These are phyloP conservation scores for Scortum barcoo DNA, from an alignment of 2,113 vertebrate genomes.

Conservation along the genomic window DNA sequence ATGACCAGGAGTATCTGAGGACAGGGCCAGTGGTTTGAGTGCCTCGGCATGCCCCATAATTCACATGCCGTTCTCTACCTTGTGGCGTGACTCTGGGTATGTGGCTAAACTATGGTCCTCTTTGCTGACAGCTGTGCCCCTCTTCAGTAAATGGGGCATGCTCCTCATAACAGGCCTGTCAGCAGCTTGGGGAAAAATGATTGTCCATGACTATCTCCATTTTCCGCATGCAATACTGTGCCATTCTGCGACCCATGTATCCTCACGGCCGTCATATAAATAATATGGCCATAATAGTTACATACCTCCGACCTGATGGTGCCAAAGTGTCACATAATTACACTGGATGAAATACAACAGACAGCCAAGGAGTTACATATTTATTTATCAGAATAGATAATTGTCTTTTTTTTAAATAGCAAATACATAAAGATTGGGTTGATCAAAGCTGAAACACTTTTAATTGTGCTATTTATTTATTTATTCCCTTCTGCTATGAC, in stretches of 20 bases:
- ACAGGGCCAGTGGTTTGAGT: slow-evolving; percentile 58
- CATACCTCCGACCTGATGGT: slow-evolving; percentile 48
- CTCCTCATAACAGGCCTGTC: slow-evolving; percentile 83
- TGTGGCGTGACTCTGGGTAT: slow-evolving; percentile 59
- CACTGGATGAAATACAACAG: slow-evolving; percentile 12
- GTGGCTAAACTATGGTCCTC: slow-evolving; percentile 53
- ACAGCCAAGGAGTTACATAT: slow-evolving; percentile 1
- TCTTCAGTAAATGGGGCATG: slow-evolving; percentile 79
- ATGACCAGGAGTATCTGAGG: slow-evolving; percentile 67
- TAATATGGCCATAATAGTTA: slow-evolving; percentile 53
- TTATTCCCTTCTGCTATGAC: background rate
- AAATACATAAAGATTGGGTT: background rate
- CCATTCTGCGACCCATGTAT: slow-evolving; percentile 43
- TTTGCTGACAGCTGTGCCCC: slow-evolving; percentile 79
- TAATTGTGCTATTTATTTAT: background rate
- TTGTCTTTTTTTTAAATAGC: too few relatives aligned
- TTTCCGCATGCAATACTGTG: slow-evolving; percentile 65
- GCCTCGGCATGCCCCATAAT: slow-evolving; percentile 52
- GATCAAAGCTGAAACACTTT: background rate
- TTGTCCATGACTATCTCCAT: slow-evolving; percentile 70
- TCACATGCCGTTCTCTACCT: slow-evolving; percentile 76
- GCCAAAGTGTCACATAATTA: slow-evolving; percentile 49
- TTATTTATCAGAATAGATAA: slow-evolving; percentile 9
- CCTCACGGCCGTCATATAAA: slow-evolving; percentile 60
- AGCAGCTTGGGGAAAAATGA: slow-evolving; percentile 76